Evolutionary conservation across 2,797 vertebrate genomes (phyloP).

Genomic region (Tiaroga cobitis): DNA sequence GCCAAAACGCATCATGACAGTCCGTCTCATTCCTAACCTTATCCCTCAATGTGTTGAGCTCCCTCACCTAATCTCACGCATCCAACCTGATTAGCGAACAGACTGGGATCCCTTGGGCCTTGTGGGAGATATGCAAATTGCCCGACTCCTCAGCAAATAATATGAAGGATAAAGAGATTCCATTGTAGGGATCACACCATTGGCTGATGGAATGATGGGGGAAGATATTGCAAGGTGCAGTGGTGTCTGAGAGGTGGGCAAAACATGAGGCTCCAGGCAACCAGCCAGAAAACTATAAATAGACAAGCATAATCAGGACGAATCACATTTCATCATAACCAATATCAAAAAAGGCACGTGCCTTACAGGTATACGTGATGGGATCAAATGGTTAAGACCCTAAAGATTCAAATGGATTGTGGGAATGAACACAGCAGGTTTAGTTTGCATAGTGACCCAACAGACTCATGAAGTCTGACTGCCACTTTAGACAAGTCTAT

Average conservation of each 20-base stretch:
- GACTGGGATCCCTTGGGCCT: slow-evolving; percentile 30
- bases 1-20: slow-evolving; percentile 41
- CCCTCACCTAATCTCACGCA: slow-evolving; percentile 52
- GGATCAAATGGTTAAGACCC: neutral
- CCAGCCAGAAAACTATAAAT: slow-evolving; percentile 63
- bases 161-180: slow-evolving; percentile 56
- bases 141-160: slow-evolving; percentile 51
- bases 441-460: slow-evolving; percentile 2
- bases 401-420: neutral
- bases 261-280: slow-evolving; percentile 62
- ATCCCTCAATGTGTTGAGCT: slow-evolving; percentile 26
- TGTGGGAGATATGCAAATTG: slow-evolving; percentile 50
- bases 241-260: slow-evolving; percentile 51
- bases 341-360: slow-evolving; percentile 6
- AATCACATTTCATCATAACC: slow-evolving; percentile 54
- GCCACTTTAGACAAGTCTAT: slow-evolving; percentile 19
- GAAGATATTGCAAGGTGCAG: neutral
- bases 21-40: slow-evolving; percentile 55
- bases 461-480: neutral
- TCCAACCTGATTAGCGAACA: slow-evolving; percentile 59
- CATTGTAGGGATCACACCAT: slow-evolving; percentile 40
- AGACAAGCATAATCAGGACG: slow-evolving; percentile 56
- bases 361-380: slow-evolving; percentile 15
- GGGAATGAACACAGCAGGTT: neutral
- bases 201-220: slow-evolving; percentile 30